Percentiles rank a stretch among this genome's conserved stretches.
phyloP scores from a whole-genome alignment of 2,797 vertebrate genomes.

The Danio choprae region DNA sequence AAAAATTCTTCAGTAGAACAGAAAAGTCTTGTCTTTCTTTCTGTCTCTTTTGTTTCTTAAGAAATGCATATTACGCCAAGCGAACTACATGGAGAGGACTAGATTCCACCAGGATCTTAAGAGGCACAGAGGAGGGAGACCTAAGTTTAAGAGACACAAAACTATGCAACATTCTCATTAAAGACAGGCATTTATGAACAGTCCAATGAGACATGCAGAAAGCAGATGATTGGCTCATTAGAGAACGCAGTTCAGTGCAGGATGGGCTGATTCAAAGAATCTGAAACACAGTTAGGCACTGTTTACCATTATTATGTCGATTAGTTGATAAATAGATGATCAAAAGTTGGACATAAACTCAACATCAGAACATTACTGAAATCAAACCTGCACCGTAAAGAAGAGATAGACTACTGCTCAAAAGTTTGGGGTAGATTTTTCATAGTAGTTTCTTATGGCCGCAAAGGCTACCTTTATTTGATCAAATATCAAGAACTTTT shows the following conservation, averaged over 20 bases:
- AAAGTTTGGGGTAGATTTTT: not conserved
- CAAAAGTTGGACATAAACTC: not conserved
- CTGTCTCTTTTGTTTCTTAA: slow-evolving; percentile 69
- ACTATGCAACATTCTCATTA: slow-evolving; percentile 99
- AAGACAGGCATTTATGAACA: slow-evolving; percentile 99
- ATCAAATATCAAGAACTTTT: too few species aligned
- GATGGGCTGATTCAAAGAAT: slow-evolving; percentile 79
- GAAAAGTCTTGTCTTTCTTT: slow-evolving; percentile 72
- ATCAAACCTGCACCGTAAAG: not conserved
- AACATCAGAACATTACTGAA: not conserved
- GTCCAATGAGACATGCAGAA: slow-evolving; percentile 99
- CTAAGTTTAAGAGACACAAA: slow-evolving; percentile 95
- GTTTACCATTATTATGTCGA: not conserved
- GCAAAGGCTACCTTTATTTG: not conserved
- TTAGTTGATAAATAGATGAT: not conserved
- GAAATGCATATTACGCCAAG: slow-evolving; percentile 91
- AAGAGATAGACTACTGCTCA: not conserved
- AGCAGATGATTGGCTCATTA: slow-evolving; percentile 95
- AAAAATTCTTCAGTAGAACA: slow-evolving; percentile 86
- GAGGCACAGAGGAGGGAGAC: slow-evolving; percentile 96
- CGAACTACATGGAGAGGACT: slow-evolving; percentile 96
- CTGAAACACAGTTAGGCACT: slow-evolving; percentile 40
- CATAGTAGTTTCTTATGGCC: too few species aligned
- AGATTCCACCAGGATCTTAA: slow-evolving; percentile 95
- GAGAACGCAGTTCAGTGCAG: slow-evolving; percentile 91